A percentile compares a stretch with the other conserved stretches of the same genome.
phyloP scores from a whole-genome alignment of 2,113 vertebrate species.

The Catharus minimus region DNA sequence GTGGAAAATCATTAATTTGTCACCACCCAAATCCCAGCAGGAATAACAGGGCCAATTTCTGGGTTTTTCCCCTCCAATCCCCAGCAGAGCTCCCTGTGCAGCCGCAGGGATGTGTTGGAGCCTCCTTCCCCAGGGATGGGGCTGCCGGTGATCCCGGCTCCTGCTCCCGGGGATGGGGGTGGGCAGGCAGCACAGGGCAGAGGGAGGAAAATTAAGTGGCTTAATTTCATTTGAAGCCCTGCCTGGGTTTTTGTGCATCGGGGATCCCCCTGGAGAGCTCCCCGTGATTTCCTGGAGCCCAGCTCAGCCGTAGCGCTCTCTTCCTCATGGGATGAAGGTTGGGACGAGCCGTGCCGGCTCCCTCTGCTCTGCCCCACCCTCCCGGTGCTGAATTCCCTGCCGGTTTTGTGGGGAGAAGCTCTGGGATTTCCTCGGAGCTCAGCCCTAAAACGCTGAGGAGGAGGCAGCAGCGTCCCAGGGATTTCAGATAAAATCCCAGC shows the following conservation, averaged over 20 bases:
- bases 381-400: fast-evolving
- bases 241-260: neutral
- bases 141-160: fast-evolving
- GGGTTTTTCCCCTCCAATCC: neutral
- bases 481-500: neutral
- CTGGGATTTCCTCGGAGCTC: neutral
- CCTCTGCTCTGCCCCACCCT: neutral
- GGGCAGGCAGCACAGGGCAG: fast-evolving
- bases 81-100: fast-evolving
- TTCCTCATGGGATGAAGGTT: neutral
- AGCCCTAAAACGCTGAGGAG: fast-evolving
- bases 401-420: neutral
- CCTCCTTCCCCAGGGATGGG: neutral
- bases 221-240: neutral
- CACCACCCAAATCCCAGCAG: neutral
- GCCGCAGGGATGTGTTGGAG: neutral
- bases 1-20: conserved; percentile 11
- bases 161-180: fast-evolving
- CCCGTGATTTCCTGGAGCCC: fast-evolving
- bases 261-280: fast-evolving
- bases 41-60: neutral
- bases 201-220: neutral
- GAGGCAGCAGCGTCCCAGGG: fast-evolving
- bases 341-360: neutral
- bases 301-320: fast-evolving